Conservation (phyloP, 2,888 invertebrate species). For the Achlya flavicornis region DNA sequence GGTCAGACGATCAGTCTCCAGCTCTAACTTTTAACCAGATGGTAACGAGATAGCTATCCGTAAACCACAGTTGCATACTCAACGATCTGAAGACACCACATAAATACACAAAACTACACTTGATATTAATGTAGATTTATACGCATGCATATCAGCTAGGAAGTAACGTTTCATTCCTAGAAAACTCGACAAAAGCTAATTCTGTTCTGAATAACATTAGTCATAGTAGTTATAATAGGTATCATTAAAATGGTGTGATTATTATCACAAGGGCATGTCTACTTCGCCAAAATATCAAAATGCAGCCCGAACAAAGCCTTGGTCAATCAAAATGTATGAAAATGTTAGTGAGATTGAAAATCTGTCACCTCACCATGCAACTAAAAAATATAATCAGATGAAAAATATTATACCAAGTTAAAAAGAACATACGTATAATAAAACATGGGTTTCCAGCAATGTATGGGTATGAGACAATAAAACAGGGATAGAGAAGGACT, state of each 20-base stretch:
- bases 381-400: too few relatives aligned
- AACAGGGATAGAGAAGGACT: too few relatives aligned
- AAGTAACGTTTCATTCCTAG: constrained; percentile 30
- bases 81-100: constrained; percentile 4
- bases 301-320: too few relatives aligned
- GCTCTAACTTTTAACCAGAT: neutral
- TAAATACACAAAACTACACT: constrained; percentile 1
- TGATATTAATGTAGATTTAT: constrained; percentile 20
- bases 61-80: constrained; percentile 2
- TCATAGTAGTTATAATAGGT: neutral
- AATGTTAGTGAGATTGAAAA: too few relatives aligned
- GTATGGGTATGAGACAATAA: too few relatives aligned
- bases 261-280: neutral
- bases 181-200: constrained; percentile 16
- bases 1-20: constrained; percentile 4
- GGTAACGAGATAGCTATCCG: constrained; percentile 2
- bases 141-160: constrained; percentile 24
- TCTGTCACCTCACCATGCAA: too few relatives aligned
- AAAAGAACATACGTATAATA: too few relatives aligned
- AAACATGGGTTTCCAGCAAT: too few relatives aligned
- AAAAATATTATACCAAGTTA: too few relatives aligned
- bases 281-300: too few relatives aligned
- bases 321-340: too few relatives aligned
- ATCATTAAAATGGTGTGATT: neutral
- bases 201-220: neutral